Percentiles rank a stretch among this genome's conserved stretches.
Conservation (phyloP, 2,113 vertebrate genomes). For the Blennius ocellaris region DNA sequence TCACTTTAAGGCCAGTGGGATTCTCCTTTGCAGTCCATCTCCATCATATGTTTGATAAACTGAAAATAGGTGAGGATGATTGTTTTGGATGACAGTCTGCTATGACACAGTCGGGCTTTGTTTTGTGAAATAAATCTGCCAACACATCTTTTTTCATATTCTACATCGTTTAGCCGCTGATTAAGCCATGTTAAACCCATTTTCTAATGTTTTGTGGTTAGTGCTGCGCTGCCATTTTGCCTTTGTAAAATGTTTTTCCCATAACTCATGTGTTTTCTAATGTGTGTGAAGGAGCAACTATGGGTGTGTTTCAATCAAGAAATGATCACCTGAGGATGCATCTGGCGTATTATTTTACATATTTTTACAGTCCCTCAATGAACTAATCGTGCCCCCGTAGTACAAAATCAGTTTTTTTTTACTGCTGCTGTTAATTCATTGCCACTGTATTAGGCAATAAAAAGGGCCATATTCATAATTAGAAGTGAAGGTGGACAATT, state of each 20-base stretch:
- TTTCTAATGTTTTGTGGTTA: background rate
- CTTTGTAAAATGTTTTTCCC: background rate
- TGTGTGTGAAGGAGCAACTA: too few relatives aligned
- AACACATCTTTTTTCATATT: background rate
- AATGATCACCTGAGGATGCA: background rate
- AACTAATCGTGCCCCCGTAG: background rate
- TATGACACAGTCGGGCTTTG: background rate
- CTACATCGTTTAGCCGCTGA: slow-evolving; percentile 5
- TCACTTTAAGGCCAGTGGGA: background rate
- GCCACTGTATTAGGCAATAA: background rate
- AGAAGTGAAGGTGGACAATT: background rate
- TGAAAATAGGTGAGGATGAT: slow-evolving; percentile 2
- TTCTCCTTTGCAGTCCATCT: background rate
- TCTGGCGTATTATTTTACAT: background rate
- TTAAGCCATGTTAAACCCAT: background rate
- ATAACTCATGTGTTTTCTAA: background rate
- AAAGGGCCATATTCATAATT: slow-evolving; percentile 6
- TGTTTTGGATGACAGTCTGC: slow-evolving; percentile 14
- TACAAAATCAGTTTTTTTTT: slow-evolving; percentile 5
- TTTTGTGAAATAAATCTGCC: background rate
- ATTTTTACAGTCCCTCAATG: background rate
- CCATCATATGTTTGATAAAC: too few relatives aligned
- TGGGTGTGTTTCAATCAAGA: background rate
- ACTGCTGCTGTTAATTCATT: background rate
- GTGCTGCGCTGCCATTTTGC: background rate